Evolutionary conservation across 2,888 invertebrate species (phyloP).

Genomic region (Andrena trimmerana): DNA sequence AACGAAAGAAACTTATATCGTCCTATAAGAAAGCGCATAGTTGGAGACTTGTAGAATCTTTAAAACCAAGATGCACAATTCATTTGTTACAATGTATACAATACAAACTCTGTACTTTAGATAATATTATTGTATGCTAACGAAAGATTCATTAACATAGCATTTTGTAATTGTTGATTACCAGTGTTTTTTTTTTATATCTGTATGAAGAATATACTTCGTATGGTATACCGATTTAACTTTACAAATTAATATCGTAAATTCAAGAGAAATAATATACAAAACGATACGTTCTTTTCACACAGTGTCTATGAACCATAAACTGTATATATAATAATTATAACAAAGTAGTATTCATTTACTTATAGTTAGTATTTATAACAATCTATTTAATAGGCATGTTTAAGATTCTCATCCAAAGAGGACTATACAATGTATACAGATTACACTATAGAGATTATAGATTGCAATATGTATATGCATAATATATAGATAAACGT

Average conservation of each 20-base stretch:
- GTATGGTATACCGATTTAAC: conserved; percentile 6
- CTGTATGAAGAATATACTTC: background rate
- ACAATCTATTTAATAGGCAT: conserved; percentile 36
- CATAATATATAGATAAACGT: conserved; percentile 40
- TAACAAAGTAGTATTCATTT: conserved; percentile 18
- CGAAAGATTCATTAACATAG: conserved; percentile 44
- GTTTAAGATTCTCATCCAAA: conserved; percentile 28
- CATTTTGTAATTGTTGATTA: conserved; percentile 21
- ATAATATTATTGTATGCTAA: conserved; percentile 22
- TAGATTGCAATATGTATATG: conserved; percentile 31
- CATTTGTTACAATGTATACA: conserved; percentile 17
- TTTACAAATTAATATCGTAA: conserved; percentile 8
- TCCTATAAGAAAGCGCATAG: conserved; percentile 18
- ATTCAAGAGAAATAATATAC: conserved; percentile 22
- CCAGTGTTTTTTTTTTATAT: conserved; percentile 8
- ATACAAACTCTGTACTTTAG: conserved; percentile 16
- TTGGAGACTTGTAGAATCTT: conserved; percentile 8
- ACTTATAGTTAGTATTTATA: conserved; percentile 30
- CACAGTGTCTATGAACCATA: conserved; percentile 29
- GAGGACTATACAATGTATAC: conserved; percentile 48
- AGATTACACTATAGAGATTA: conserved; percentile 48
- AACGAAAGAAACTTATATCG: conserved; percentile 19
- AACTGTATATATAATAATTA: conserved; percentile 23
- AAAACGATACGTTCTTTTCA: conserved; percentile 15
- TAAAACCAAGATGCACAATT: conserved; percentile 37